These are phyloP conservation scores for Ptychadena robeensis DNA, from an alignment of 2,797 vertebrate species.

Conservation along the genomic window DNA sequence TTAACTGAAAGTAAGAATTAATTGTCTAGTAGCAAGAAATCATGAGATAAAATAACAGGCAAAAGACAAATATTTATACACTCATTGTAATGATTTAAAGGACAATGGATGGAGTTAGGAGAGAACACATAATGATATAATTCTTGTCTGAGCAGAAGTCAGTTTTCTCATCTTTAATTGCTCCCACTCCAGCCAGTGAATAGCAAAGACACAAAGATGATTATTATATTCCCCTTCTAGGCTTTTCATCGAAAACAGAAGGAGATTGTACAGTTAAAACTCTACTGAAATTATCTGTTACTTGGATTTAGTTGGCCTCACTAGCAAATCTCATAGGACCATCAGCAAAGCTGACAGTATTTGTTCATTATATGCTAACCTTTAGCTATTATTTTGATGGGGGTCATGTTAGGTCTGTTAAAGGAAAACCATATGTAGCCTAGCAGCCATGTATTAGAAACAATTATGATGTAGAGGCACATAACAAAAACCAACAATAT, in stretches of 20 bases:
- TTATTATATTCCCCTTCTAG: neutral
- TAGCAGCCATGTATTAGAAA: neutral
- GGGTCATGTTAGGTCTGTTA: slow-evolving; percentile 40
- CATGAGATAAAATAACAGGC: neutral
- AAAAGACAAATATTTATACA: slow-evolving; percentile 25
- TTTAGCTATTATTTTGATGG: slow-evolving; percentile 24
- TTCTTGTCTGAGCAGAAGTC: slow-evolving; percentile 1
- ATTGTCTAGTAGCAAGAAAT: neutral
- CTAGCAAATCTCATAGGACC: slow-evolving; percentile 22
- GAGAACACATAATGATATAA: slow-evolving; percentile 7
- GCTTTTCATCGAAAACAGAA: slow-evolving; percentile 21
- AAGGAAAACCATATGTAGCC: slow-evolving; percentile 2
- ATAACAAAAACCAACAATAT: neutral
- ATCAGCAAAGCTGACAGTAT: slow-evolving; percentile 41
- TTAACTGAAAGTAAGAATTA: slow-evolving; percentile 6
- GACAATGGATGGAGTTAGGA: neutral
- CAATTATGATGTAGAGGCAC: neutral
- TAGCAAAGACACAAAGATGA: slow-evolving; percentile 16
- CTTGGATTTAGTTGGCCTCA: slow-evolving; percentile 18
- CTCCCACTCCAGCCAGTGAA: slow-evolving; percentile 29
- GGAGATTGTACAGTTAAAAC: slow-evolving; percentile 23
- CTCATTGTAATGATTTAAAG: neutral
- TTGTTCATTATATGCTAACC: slow-evolving; percentile 33
- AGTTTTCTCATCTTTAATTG: neutral
- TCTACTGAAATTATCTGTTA: slow-evolving; percentile 7